Conservation (phyloP, 2,797 vertebrate genomes). For the Girardinus metallicus region DNA sequence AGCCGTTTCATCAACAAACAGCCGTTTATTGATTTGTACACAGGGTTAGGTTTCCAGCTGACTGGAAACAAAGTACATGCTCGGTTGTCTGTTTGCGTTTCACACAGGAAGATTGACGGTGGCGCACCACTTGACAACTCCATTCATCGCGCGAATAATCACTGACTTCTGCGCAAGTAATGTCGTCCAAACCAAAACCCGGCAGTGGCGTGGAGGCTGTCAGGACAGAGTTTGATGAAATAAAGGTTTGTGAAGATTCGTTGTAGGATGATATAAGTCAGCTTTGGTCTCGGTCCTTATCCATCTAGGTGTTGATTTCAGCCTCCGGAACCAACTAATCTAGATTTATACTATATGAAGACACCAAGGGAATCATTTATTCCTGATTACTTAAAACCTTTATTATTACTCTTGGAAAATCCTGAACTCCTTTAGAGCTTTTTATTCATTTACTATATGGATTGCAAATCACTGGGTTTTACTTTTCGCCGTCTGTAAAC, state of each 20-base stretch:
- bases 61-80: background rate
- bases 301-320: too few relatives aligned
- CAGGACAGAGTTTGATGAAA: background rate
- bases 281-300: background rate
- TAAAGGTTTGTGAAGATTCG: background rate
- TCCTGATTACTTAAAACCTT: background rate
- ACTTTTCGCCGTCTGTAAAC: background rate
- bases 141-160: background rate
- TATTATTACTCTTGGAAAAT: background rate
- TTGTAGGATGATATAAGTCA: background rate
- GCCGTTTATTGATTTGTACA: background rate
- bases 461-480: background rate
- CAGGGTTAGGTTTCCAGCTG: background rate
- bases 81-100: background rate
- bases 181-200: background rate
- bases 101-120: background rate
- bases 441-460: too few relatives aligned
- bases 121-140: background rate
- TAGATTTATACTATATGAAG: background rate
- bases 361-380: background rate
- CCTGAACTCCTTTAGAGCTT: background rate
- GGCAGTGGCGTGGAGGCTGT: background rate
- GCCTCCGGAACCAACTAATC: background rate
- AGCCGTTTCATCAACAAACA: background rate
- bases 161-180: background rate